Percentiles rank a stretch among this genome's conserved stretches.
These are phyloP conservation scores for Irena cyanogastra DNA, from an alignment of 2,113 vertebrate species.

Conservation along the genomic window DNA sequence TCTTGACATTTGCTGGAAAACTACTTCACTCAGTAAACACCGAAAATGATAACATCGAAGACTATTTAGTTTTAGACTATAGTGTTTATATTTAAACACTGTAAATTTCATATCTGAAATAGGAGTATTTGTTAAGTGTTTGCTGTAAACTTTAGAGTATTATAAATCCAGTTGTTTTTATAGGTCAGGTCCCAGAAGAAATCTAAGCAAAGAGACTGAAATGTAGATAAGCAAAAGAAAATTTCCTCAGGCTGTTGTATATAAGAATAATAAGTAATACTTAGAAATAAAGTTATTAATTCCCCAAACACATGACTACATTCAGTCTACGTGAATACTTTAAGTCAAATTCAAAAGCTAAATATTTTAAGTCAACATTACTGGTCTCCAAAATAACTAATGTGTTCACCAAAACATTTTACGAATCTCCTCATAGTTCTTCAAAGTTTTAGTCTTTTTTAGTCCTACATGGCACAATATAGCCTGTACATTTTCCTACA, in stretches of 20 bases:
- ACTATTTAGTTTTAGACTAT: too few relatives aligned
- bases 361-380: slow-evolving; percentile 2
- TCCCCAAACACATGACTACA: background rate
- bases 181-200: slow-evolving; percentile 25
- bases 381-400: background rate
- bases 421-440: background rate
- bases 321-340: background rate
- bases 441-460: background rate
- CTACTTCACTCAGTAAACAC: background rate
- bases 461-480: background rate
- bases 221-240: slow-evolving; percentile 22
- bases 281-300: slow-evolving; percentile 13
- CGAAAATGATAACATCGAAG: background rate
- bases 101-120: slow-evolving; percentile 1
- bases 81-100: slow-evolving; percentile 33
- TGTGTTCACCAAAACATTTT: background rate
- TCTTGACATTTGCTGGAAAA: background rate
- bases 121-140: background rate
- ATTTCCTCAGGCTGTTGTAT: background rate
- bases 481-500: background rate
- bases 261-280: background rate
- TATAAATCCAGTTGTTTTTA: slow-evolving; percentile 19
- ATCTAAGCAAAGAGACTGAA: background rate
- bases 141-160: background rate
- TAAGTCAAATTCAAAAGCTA: background rate